Percentiles rank a stretch among this genome's conserved stretches.
These are phyloP conservation scores for Bombus huntii DNA, from an alignment of 1,140 invertebrate species.

Conservation along the genomic window DNA sequence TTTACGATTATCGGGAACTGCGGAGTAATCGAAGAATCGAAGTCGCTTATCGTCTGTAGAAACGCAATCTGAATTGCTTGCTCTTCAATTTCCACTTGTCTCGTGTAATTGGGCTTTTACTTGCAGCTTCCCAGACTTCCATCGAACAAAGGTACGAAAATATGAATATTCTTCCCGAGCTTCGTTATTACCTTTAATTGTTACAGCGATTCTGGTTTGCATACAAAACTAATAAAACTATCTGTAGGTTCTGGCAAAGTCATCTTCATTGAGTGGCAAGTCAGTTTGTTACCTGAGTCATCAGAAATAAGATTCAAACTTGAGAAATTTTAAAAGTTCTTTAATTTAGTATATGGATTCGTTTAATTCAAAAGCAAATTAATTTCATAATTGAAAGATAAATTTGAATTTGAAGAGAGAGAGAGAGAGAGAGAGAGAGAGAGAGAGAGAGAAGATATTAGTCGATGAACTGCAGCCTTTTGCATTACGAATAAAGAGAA, in stretches of 20 bases:
- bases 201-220: not conserved
- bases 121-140: not conserved
- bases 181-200: not conserved
- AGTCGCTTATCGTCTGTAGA: not conserved
- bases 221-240: not conserved
- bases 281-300: not conserved
- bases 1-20: constrained; percentile 4
- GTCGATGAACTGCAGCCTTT: not conserved
- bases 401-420: not conserved
- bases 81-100: constrained; percentile 14
- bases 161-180: not conserved
- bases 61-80: constrained; percentile 17
- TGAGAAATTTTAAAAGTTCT: not conserved
- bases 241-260: not conserved
- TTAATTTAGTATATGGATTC: not conserved
- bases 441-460: not conserved
- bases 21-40: constrained; percentile 6
- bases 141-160: not conserved
- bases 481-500: too few species aligned
- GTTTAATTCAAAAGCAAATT: not conserved
- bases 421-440: too few species aligned
- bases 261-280: not conserved
- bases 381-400: not conserved
- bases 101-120: constrained; percentile 21
- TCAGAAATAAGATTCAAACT: not conserved